These are phyloP conservation scores for Lindbergichthys nudifrons DNA, from an alignment of 2,797 vertebrate species.

Conservation along the genomic window DNA sequence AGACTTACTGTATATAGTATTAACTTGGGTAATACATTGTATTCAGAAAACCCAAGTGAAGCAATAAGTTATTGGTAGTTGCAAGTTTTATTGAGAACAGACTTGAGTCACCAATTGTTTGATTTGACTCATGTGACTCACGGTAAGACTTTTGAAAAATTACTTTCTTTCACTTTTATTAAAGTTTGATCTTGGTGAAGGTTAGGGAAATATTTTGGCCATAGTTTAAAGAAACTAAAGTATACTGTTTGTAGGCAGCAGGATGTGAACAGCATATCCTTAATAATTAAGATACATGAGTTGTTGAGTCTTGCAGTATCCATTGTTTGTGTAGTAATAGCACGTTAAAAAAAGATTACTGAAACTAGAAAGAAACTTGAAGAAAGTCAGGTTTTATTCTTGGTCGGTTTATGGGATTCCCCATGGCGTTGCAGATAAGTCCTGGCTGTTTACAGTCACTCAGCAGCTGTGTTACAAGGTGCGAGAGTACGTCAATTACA, in stretches of 20 bases:
- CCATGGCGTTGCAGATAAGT: neutral
- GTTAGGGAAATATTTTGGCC: neutral
- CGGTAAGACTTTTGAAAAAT: no score
- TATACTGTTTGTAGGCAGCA: neutral
- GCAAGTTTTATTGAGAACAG: neutral
- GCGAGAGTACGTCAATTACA: slow-evolving; percentile 28
- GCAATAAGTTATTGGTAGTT: no score
- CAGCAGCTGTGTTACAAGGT: slow-evolving; percentile 26
- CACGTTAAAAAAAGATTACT: neutral
- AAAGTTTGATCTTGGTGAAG: no score
- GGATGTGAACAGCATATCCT: neutral
- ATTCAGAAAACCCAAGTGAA: no score
- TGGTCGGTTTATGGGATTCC: slow-evolving; percentile 17
- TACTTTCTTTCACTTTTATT: no score
- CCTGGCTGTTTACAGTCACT: slow-evolving; percentile 13
- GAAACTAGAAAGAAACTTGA: neutral
- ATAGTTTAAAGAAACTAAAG: neutral
- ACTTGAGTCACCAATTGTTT: no score
- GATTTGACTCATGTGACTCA: no score
- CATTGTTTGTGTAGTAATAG: neutral
- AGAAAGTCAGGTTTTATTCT: slow-evolving; percentile 1
- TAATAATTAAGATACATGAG: neutral
- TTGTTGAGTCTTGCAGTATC: neutral
- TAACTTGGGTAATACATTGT: no score
- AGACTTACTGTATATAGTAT: no score